These are phyloP conservation scores for Echiichthys vipera DNA, from an alignment of 2,797 vertebrate genomes.

Conservation along the genomic window DNA sequence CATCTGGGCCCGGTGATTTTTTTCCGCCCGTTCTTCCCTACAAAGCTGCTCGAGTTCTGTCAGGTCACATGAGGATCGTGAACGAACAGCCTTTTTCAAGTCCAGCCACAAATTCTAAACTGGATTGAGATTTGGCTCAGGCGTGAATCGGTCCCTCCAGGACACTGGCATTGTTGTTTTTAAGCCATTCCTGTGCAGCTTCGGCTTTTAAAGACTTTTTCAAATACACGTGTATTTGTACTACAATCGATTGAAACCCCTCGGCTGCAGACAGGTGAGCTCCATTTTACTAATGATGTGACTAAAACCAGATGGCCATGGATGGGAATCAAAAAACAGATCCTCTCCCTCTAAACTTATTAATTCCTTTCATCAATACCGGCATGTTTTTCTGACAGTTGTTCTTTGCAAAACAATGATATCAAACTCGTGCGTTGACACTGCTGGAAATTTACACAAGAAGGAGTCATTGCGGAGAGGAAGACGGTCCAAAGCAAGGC, in stretches of 20 bases:
- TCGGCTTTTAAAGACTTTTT: background rate
- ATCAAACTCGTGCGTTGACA: no score
- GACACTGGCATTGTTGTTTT: background rate
- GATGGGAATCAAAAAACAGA: no score
- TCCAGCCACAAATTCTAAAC: background rate
- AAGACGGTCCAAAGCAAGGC: no score
- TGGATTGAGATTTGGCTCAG: background rate
- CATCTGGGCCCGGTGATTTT: background rate
- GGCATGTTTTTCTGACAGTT: no score
- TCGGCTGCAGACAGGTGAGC: background rate
- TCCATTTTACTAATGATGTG: background rate
- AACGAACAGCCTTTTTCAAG: background rate
- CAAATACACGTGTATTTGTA: background rate
- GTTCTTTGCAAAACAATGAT: no score
- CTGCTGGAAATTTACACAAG: no score
- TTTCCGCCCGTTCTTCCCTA: background rate
- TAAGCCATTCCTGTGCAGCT: background rate
- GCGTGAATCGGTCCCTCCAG: background rate
- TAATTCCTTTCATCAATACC: no score
- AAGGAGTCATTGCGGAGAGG: no score
- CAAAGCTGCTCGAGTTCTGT: background rate
- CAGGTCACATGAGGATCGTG: background rate
- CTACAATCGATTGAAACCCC: background rate
- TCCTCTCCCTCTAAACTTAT: no score
- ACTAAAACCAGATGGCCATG: background rate